A percentile compares a stretch with the other conserved stretches of the same genome.
Conservation (phyloP, 1,140 invertebrate species). For the Neodiprion fabricii region DNA sequence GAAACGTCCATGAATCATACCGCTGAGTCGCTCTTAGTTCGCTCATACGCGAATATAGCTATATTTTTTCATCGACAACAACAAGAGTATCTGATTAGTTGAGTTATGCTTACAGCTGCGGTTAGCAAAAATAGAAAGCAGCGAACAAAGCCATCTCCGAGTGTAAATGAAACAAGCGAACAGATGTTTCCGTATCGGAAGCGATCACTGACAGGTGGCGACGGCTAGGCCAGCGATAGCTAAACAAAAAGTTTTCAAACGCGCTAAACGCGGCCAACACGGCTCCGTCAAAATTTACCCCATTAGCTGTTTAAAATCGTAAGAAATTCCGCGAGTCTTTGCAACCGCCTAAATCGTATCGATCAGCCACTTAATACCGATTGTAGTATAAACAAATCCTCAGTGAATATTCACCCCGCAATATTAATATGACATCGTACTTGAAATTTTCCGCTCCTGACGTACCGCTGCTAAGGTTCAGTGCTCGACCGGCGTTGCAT, state of each 20-base stretch:
- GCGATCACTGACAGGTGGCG: neutral
- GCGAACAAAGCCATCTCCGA: too few relatives aligned
- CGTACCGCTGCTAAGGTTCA: neutral
- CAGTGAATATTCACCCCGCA: neutral
- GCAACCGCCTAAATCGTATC: too few relatives aligned
- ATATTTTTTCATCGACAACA: neutral
- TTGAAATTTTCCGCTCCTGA: neutral
- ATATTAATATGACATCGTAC: neutral
- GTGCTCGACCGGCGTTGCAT: conserved; percentile 1
- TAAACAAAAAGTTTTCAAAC: conserved; percentile 8
- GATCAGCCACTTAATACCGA: neutral
- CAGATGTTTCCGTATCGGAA: neutral
- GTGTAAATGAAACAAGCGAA: neutral
- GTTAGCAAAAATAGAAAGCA: too few relatives aligned
- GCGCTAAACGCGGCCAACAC: neutral
- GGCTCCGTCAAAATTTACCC: neutral
- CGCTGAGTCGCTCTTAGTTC: too few relatives aligned
- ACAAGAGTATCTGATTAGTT: neutral
- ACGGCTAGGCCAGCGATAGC: neutral
- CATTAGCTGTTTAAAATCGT: neutral
- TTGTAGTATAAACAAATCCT: neutral
- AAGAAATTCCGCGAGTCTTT: too few relatives aligned
- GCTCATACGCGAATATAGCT: too few relatives aligned
- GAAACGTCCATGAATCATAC: too few relatives aligned
- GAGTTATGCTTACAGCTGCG: neutral